Base-by-base conservation (phyloP, 2,113 vertebrate genomes). In the Microcebus jonahi region DNA sequence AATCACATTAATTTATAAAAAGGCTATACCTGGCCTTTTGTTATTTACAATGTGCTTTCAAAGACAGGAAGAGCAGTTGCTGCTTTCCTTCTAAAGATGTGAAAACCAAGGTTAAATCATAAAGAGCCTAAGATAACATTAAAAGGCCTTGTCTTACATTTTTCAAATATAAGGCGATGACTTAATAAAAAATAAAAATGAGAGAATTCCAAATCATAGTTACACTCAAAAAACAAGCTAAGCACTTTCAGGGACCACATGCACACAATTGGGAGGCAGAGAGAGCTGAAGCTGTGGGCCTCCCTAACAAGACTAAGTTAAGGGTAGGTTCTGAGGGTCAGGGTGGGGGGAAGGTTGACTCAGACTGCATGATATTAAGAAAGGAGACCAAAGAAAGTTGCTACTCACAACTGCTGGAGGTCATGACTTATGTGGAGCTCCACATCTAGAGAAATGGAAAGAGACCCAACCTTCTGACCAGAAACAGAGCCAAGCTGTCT, bases 1-100 rank as follows among this genome's bases (percentile, higher is more conserved):
- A 93, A 98, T 97, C 98, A 92, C 81, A 85, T 96, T 97, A 96
- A 97, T 97, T 95, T 95, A 97, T 97, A 95, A 95, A 97, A 61
- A 79, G 95, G 91, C 75, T 95, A 65, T 15, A 67, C 0, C 27
- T 34, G 80, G 42, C 68, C 65, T 84, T 90, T 77, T 63, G 25
- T 45, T 50, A 76, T 61, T 94, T 73, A 71, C 25, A 94, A 68
- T 92, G 31, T 88, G 18, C 45, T 85, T 87, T 84, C 55, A 68
- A 11, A 70, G 8, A 82, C 4, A 71, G 63, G n/a, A 57, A 79
- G 27, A 5, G 9, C 67, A 71, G 25, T 4, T 59, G 12, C 68
- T 61, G 77, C 20, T 89, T 17, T 71, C 61, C 36, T 92, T 45
- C 59, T 31, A 23, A 1, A 63, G 12, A 79, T 20, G 29, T n/a